Base-by-base conservation (phyloP, 2,113 vertebrate species). In the Thamnaconus septentrionalis region DNA sequence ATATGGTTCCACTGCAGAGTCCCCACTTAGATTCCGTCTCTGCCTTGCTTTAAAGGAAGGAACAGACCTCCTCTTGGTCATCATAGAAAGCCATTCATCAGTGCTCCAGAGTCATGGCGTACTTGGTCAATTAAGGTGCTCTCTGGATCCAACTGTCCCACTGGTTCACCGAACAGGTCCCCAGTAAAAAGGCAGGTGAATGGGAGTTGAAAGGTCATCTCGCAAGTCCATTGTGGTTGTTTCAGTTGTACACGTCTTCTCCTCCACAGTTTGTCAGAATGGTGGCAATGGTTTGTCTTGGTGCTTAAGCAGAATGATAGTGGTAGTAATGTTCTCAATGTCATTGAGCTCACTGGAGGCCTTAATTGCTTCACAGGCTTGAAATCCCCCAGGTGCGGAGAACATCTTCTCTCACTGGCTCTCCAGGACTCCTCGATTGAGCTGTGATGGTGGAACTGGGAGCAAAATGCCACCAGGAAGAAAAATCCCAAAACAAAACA, bases 201-300 rank as follows among this genome's bases (percentile, higher is more conserved):
- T 43, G 47, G 56, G 51, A 53, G 39, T 44, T 31, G 61, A 58
- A 53, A 41, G 41, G 46, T 52, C 3, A 46, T 71, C 56, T 59
- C 39, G 6, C 41, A 10, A 42, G n/a, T 69, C 56, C 68, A 7
- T 49, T 49, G 75, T 11, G 3, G 41, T 55, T 67, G 52, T 39
- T 82, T 61, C 39, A 48, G 69, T 78, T 85, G 82, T 80, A 83
- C 78, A 84, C 64, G 0, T 69, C 42, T 45, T 74, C 63, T 75
- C 60, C 59, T 58, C 5, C 31, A 57, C 56, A 62, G 74, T 77
- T 73, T 47, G 39, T 59, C 47, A 56, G 41, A 80, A 48, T 10
- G 49, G 12, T 50, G 66, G 43, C 1, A 6, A n/a, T 45, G 59
- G 42, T 54, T 66, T 5, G 18, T 31, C 18, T 31, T 31, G n/a